These are phyloP conservation scores for Toxotes lorentzi DNA, from an alignment of 2,797 vertebrate species.

Conservation along the genomic window DNA sequence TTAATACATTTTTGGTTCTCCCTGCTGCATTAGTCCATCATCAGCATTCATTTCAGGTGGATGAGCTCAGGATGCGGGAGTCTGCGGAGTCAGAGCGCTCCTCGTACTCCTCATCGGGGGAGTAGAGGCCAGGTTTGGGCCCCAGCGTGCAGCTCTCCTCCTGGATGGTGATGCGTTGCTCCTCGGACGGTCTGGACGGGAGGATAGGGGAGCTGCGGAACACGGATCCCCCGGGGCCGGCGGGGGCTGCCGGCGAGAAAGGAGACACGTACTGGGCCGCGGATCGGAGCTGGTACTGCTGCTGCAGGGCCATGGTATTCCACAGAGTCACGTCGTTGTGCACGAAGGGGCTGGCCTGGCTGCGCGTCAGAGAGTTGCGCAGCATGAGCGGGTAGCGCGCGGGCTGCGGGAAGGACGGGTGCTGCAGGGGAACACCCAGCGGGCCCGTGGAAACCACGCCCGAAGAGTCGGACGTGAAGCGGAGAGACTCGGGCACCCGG, in stretches of 20 bases:
- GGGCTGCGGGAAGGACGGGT: constrained; percentile 91
- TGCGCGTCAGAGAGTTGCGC: constrained; percentile 93
- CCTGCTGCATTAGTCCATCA: constrained; percentile 12
- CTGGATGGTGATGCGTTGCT: constrained; percentile 89
- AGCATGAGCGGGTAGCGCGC: constrained; percentile 96
- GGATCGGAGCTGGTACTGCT: constrained; percentile 96
- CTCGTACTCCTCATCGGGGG: constrained; percentile 95
- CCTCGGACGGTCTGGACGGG: constrained; percentile 87
- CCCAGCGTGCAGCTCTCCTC: constrained; percentile 91
- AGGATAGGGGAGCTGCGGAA: constrained; percentile 93
- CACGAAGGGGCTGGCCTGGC: constrained; percentile 91
- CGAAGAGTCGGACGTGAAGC: constrained; percentile 90
- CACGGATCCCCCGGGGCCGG: constrained; percentile 79
- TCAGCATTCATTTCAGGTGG: constrained; percentile 81
- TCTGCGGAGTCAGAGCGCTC: constrained; percentile 96
- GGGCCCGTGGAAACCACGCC: constrained; percentile 85
- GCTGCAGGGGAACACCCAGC: constrained; percentile 91
- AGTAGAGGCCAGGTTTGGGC: constrained; percentile 91
- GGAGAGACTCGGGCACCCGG: constrained; percentile 93
- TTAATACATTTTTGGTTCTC: constrained; percentile 61
- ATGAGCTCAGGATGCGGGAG: constrained; percentile 94
- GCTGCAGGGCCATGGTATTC: constrained; percentile 98
- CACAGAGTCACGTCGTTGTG: constrained; percentile 96
- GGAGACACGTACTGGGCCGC: constrained; percentile 92
- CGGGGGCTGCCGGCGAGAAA: constrained; percentile 86